phyloP scores from a whole-genome alignment of 2,797 vertebrate species.

The Heterohyrax brucei region DNA sequence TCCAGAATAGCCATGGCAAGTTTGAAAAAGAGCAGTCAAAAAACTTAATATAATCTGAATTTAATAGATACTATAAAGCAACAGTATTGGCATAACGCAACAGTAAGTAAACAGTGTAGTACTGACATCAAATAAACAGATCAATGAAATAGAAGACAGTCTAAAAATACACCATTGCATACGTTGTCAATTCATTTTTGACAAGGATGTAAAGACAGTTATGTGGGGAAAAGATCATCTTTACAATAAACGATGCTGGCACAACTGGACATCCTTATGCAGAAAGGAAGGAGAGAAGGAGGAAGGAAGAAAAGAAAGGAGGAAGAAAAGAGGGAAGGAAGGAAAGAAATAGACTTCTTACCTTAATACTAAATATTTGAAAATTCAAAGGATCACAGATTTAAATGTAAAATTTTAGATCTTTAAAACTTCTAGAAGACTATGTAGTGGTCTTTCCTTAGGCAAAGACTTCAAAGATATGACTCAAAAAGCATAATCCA shows the following conservation, averaged over 20 bases:
- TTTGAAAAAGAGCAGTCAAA: too few species aligned
- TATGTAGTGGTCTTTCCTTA: neutral
- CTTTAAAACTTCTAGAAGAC: neutral
- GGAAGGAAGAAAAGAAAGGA: neutral
- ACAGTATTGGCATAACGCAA: neutral
- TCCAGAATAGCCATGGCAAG: too few species aligned
- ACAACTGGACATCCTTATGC: too few species aligned
- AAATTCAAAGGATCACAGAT: too few species aligned
- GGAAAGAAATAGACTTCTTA: neutral
- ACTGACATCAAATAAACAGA: neutral
- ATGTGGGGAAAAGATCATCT: too few species aligned
- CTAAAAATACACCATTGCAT: neutral
- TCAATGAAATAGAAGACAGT: neutral
- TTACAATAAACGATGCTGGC: too few species aligned
- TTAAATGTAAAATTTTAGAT: neutral
- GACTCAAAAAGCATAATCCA: neutral
- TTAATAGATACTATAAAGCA: slow-evolving; percentile 14
- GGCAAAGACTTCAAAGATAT: slow-evolving; percentile 1
- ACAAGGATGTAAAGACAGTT: too few species aligned
- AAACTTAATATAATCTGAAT: neutral
- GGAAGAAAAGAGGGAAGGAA: neutral
- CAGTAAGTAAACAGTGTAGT: neutral
- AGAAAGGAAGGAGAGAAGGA: too few species aligned
- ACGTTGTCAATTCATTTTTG: too few species aligned
- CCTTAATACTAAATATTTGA: neutral